Conservation (phyloP, 2,797 vertebrate species). For the Periophthalmus magnuspinnatus region DNA sequence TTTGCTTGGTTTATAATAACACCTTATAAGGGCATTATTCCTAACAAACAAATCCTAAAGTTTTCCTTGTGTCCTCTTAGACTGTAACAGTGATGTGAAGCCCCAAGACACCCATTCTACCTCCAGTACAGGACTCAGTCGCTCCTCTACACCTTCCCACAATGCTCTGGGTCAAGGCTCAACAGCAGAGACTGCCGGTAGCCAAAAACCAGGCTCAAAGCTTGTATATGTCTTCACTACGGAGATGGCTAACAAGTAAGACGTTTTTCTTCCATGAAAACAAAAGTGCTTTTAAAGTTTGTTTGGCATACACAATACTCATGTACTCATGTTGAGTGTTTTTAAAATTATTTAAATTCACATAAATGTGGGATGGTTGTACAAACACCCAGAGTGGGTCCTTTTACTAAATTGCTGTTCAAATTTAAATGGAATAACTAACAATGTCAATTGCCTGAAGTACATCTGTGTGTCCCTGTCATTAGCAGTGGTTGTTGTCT, state of each 20-base stretch:
- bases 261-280: slow-evolving; percentile 21
- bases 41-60: slow-evolving; percentile 14
- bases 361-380: slow-evolving; percentile 5
- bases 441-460: slow-evolving; percentile 42
- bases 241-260: slow-evolving; percentile 99
- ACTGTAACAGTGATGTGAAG: slow-evolving; percentile 93
- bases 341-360: slow-evolving; percentile 27
- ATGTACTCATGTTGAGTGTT: slow-evolving; percentile 14
- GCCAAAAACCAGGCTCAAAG: slow-evolving; percentile 92
- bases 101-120: slow-evolving; percentile 93
- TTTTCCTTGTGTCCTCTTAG: background rate
- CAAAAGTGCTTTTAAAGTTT: slow-evolving; percentile 2
- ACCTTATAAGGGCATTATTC: slow-evolving; percentile 27
- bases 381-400: slow-evolving; percentile 28
- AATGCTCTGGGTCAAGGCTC: slow-evolving; percentile 83
- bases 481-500: slow-evolving; percentile 33
- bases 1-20: slow-evolving; percentile 27
- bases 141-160: slow-evolving; percentile 95
- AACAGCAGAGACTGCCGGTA: slow-evolving; percentile 83
- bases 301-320: background rate
- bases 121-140: slow-evolving; percentile 87
- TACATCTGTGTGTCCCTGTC: slow-evolving; percentile 33
- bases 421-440: slow-evolving; percentile 43
- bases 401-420: slow-evolving; percentile 30
- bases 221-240: slow-evolving; percentile 98